Evolutionary conservation across 2,113 vertebrate species (phyloP).

Genomic region (Sceloporus undulatus): DNA sequence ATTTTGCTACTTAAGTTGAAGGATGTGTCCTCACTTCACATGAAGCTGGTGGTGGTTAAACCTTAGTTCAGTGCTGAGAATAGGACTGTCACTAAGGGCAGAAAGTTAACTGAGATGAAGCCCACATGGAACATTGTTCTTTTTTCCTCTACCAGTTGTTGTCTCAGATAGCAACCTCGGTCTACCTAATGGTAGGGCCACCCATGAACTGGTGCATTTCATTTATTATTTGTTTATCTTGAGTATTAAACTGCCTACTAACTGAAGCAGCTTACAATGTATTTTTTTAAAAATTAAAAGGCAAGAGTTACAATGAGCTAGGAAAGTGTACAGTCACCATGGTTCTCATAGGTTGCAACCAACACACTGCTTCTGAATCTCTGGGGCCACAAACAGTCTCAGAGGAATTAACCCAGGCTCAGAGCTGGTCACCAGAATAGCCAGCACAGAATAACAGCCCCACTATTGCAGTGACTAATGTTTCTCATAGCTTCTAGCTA

Average conservation of each 20-base stretch:
- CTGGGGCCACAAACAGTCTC: not conserved
- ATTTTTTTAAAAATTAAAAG: not conserved
- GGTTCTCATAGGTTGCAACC: not conserved
- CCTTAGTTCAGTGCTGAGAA: too few relatives aligned
- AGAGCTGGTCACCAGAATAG: too few relatives aligned
- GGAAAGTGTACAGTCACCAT: not conserved
- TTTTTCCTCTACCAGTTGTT: too few relatives aligned
- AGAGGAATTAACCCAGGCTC: not conserved
- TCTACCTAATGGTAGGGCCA: not conserved
- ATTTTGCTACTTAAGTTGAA: too few relatives aligned
- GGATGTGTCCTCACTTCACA: too few relatives aligned
- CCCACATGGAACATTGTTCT: too few relatives aligned
- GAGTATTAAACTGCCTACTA: not conserved
- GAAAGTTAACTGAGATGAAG: too few relatives aligned
- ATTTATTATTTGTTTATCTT: not conserved
- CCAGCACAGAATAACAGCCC: not conserved
- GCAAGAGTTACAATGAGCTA: not conserved
- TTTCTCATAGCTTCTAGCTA: not conserved
- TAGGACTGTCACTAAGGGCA: too few relatives aligned
- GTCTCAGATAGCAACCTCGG: too few relatives aligned
- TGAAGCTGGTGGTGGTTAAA: too few relatives aligned
- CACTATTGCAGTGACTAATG: not conserved
- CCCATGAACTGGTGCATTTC: not conserved
- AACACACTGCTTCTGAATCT: not conserved
- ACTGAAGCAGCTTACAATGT: not conserved